These are phyloP conservation scores for Temnopleurus reevesii DNA, from an alignment of 53 echinoderm and acorn worm species.

Conservation along the genomic window DNA sequence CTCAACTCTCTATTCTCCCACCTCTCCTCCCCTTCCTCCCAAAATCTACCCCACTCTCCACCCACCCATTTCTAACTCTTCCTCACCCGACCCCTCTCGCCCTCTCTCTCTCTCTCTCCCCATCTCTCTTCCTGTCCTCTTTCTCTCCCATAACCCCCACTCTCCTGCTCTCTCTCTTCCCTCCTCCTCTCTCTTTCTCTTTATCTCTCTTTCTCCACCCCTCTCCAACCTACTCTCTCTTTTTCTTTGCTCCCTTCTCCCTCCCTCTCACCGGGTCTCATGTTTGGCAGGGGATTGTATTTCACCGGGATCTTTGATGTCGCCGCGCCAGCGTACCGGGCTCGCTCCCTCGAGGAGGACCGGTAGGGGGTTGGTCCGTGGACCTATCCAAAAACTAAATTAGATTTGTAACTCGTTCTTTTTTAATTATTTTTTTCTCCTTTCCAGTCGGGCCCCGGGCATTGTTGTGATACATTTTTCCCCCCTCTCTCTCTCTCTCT, in stretches of 20 bases:
- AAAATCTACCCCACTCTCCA: too few relatives aligned
- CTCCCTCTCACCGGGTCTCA: neutral
- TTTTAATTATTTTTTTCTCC: slow-evolving; percentile 23
- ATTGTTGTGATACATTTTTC: slow-evolving; percentile 52
- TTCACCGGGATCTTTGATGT: slow-evolving; percentile 57
- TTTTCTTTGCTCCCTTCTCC: neutral
- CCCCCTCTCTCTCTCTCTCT: neutral
- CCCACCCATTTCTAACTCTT: neutral
- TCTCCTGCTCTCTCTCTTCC: neutral
- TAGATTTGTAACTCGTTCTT: slow-evolving; percentile 63
- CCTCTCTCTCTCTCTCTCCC: neutral
- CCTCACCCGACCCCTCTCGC: neutral
- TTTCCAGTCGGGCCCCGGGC: slow-evolving; percentile 43
- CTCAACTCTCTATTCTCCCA: neutral
- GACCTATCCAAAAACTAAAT: slow-evolving; percentile 39
- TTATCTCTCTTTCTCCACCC: neutral
- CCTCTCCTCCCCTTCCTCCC: too few relatives aligned
- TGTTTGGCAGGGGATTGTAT: slow-evolving; percentile 2
- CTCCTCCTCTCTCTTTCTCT: neutral
- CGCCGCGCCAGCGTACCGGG: slow-evolving; percentile 52
- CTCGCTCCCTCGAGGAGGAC: slow-evolving; percentile 14
- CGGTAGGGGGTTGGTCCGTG: slow-evolving; percentile 31
- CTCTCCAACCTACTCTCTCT: neutral
- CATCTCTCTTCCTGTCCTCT: neutral
- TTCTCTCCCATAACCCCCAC: neutral